phyloP scores from a whole-genome alignment of 2,888 invertebrate genomes.

The Thecocarcelia acutangulata region DNA sequence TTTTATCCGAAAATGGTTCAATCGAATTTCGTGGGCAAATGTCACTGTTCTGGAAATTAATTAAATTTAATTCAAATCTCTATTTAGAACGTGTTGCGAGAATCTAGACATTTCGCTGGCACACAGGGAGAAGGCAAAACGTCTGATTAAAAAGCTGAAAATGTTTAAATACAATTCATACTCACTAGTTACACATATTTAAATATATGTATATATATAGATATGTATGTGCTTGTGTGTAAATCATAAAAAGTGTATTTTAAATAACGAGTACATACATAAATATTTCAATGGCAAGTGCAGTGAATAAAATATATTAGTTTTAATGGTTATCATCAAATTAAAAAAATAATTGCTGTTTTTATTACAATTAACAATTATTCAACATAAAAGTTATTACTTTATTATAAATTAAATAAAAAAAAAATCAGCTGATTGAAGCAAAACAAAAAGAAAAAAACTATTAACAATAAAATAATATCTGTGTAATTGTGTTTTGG shows the following conservation, averaged over 20 bases:
- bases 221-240: neutral
- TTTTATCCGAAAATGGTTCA: constrained; percentile 2
- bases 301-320: constrained; percentile 2
- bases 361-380: constrained; percentile 16
- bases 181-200: too few relatives aligned
- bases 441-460: constrained; percentile 3
- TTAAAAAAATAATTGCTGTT: constrained; percentile 5
- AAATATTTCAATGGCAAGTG: constrained; percentile 11
- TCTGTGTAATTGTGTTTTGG: neutral
- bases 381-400: neutral
- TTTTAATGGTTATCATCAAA: neutral
- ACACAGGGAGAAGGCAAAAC: neutral
- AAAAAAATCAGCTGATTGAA: constrained; percentile 40
- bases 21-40: neutral
- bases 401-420: neutral
- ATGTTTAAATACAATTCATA: too few relatives aligned
- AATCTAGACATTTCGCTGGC: neutral
- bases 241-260: neutral
- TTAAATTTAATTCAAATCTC: constrained; percentile 18
- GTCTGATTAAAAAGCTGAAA: constrained; percentile 15
- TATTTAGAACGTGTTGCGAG: neutral
- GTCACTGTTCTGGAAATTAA: neutral
- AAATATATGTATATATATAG: too few relatives aligned
- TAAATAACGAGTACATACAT: neutral
- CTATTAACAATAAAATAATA: neutral